A percentile compares a stretch with the other conserved stretches of the same genome.
These are phyloP conservation scores for Pyrocephalus nanus DNA, from an alignment of 2,797 vertebrate genomes.

Conservation along the genomic window DNA sequence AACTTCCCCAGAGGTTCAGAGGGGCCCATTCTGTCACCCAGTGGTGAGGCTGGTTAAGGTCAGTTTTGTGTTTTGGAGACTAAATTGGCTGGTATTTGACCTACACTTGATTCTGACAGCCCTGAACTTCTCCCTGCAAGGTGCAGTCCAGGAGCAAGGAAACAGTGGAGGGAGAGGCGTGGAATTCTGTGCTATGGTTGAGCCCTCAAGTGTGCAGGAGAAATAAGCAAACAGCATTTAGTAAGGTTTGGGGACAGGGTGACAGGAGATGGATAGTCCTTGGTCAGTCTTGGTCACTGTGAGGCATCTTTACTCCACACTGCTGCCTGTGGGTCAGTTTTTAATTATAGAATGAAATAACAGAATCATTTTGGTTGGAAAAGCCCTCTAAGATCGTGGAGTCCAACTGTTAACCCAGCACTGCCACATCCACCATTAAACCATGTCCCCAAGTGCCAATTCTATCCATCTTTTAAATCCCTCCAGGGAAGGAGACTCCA, in stretches of 20 bases:
- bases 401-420: neutral
- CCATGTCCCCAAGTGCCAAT: neutral
- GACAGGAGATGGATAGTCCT: neutral
- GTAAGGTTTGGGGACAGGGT: neutral
- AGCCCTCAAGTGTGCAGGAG: neutral
- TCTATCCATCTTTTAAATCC: rapidly evolving
- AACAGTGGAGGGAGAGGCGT: neutral
- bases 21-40: no score
- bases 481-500: neutral
- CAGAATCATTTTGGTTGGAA: neutral
- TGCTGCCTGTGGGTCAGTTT: neutral
- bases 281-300: neutral
- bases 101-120: neutral
- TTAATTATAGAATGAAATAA: neutral
- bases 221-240: neutral
- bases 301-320: neutral
- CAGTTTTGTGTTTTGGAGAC: neutral
- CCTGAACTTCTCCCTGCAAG: neutral
- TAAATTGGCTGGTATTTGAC: neutral
- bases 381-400: rapidly evolving
- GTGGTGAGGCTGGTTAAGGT: neutral
- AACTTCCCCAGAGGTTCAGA: no score
- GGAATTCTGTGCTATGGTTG: neutral
- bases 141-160: neutral
- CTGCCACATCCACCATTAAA: neutral